Evolutionary conservation across 2,113 vertebrate genomes (phyloP).

Genomic region (Cettia cetti): DNA sequence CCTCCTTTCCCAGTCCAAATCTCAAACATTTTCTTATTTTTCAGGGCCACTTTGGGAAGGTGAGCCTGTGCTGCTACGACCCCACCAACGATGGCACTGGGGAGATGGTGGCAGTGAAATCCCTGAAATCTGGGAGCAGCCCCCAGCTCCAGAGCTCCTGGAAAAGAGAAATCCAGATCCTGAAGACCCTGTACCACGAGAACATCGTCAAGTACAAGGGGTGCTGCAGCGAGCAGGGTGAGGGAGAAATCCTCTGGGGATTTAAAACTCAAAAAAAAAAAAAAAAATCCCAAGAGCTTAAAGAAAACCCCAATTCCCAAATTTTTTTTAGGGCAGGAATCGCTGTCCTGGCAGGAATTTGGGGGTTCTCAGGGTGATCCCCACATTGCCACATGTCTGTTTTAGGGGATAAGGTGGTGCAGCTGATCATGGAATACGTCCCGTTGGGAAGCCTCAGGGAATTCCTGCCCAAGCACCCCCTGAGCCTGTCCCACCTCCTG

Average conservation of each 20-base stretch:
- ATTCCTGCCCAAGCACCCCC: constrained; percentile 79
- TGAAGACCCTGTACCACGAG: constrained; percentile 84
- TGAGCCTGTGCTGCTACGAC: constrained; percentile 88
- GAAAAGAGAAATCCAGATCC: constrained; percentile 88
- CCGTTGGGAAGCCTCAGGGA: constrained; percentile 89
- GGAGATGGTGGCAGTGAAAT: constrained; percentile 90
- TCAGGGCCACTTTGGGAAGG: constrained; percentile 93
- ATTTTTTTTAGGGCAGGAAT: too few relatives aligned
- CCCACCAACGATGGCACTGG: constrained; percentile 87
- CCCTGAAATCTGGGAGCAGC: constrained; percentile 84
- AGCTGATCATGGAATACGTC: constrained; percentile 95
- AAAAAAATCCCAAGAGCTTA: not conserved
- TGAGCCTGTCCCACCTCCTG: constrained; percentile 77
- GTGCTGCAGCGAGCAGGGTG: constrained; percentile 87
- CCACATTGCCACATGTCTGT: rapidly evolving
- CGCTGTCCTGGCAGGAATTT: not conserved
- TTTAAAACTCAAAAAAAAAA: too few relatives aligned
- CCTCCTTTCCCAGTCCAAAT: too few relatives aligned
- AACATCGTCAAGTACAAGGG: constrained; percentile 96
- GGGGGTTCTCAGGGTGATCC: too few relatives aligned
- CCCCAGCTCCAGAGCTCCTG: constrained; percentile 76
- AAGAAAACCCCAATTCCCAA: not conserved
- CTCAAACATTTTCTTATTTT: rapidly evolving
- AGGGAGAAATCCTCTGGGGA: too few relatives aligned
- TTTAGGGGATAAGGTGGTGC: constrained; percentile 84